These are phyloP conservation scores for Spisula solida DNA, from an alignment of 2,888 invertebrate species.

Conservation along the genomic window DNA sequence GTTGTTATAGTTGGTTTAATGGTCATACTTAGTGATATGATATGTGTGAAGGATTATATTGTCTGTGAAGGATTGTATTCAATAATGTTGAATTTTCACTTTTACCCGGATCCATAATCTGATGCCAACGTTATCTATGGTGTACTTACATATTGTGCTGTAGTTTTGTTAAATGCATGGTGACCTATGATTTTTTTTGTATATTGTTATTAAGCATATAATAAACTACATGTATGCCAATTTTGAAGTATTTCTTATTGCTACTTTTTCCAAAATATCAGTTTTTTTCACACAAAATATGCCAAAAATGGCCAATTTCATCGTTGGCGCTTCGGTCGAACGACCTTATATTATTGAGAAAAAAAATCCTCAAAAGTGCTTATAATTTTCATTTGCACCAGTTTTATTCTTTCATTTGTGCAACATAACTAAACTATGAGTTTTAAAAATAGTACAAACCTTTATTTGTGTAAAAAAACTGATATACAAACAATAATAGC, in stretches of 20 bases:
- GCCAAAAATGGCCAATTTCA: not conserved
- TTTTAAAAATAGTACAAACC: not conserved
- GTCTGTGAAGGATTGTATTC: not conserved
- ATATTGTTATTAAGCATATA: not conserved
- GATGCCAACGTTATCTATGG: not conserved
- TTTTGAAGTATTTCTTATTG: conserved; percentile 15
- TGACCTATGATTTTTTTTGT: not conserved
- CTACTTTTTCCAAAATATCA: conserved; percentile 2
- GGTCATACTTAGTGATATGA: not conserved
- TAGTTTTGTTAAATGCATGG: not conserved
- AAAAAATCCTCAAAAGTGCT: not conserved
- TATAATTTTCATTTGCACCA: conserved; percentile 3
- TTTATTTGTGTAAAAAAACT: not conserved
- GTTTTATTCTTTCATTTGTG: not conserved
- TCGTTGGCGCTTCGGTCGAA: not conserved
- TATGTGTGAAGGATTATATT: not conserved
- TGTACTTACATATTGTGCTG: not conserved
- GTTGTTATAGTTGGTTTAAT: not conserved
- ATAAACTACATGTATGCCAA: conserved; percentile 11
- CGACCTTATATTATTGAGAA: not conserved
- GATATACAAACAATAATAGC: not conserved
- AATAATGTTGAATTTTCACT: not conserved
- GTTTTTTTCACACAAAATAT: not conserved
- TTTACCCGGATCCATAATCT: not conserved
- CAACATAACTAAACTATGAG: not conserved